Evolutionary conservation across 2,888 invertebrate genomes (phyloP), one percentile per base, ranked within the genome.

Genomic region (Anodontia alba): DNA sequence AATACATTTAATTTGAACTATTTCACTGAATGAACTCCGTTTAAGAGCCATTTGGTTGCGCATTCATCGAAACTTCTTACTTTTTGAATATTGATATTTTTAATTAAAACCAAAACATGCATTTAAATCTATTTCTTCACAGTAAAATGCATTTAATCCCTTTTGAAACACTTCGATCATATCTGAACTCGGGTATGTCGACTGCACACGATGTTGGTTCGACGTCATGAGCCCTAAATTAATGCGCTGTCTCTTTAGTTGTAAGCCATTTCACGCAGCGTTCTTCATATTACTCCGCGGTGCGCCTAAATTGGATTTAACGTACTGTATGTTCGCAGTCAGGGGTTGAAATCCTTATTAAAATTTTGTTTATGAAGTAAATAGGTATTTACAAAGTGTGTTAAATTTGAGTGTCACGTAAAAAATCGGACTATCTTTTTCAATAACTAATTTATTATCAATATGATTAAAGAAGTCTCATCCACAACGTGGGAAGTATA

Each of bases 201-300:
- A 62, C 62, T 62, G 33, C 62, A 62, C 62, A 62, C 62, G 62
- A 62, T 62, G 62, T 1, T 33, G 33, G 17, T 20, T 62, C 31
- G 62, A 62, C 62, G 62, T 62, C 62, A 62, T 62, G 62, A 62
- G 62, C 62, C 62, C 62, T 33, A 62, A 62, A 62, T 62, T 62
- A 62, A 62, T 62, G 62, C 62, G 62, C 62, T 23, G 17, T 62
- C 23, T 62, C 62, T 62, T 62, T 62, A 29, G 62, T 15, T 62
- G 33, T 62, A 62, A 62, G 62, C 62, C 62, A 29, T 33, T 62
- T 62, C 62, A 62, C 17, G 62, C 62, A 62, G 62, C 23, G 62
- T 62, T 62, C 62, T 62, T 62, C 62, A 62, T 62, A 62, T 62
- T 33, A 62, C 62, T 62, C 62, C 62, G 62, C 62, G 62, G 62